Conservation (phyloP, 2,797 vertebrate species). For the Hybognathus amarus region DNA sequence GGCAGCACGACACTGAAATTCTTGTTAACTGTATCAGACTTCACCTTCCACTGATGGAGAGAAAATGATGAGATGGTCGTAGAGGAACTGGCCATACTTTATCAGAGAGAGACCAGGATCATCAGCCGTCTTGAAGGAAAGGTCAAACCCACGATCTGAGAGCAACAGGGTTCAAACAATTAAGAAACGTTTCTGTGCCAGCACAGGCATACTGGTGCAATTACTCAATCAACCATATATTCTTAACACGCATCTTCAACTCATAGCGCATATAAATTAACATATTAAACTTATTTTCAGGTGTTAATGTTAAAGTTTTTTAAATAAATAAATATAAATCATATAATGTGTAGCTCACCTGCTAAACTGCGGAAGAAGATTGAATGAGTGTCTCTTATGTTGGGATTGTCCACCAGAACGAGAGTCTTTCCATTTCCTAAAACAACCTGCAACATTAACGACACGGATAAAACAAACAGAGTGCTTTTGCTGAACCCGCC, state of each 20-base stretch:
- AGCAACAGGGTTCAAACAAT: constrained; percentile 11
- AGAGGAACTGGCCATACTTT: constrained; percentile 96
- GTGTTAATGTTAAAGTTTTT: not conserved
- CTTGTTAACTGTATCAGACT: not conserved
- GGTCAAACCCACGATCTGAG: constrained; percentile 92
- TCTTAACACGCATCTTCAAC: not conserved
- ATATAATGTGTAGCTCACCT: constrained; percentile 68
- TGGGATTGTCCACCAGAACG: constrained; percentile 93
- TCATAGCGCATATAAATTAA: not conserved
- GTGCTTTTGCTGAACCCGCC: constrained; percentile 47
- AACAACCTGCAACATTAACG: constrained; percentile 66
- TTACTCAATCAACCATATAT: not conserved
- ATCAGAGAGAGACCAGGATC: constrained; percentile 92
- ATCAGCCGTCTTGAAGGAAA: constrained; percentile 91
- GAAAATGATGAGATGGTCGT: constrained; percentile 94
- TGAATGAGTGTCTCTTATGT: constrained; percentile 93
- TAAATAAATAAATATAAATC: not conserved
- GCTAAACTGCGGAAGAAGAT: constrained; percentile 93
- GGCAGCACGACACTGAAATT: not conserved
- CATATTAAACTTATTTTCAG: constrained; percentile 1
- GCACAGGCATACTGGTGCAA: not conserved
- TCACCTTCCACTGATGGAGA: constrained; percentile 95
- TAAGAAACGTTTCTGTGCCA: not conserved
- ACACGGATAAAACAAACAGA: constrained; percentile 62
- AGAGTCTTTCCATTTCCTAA: constrained; percentile 83